Conservation (phyloP, 1,140 invertebrate species). For the Antheraea pernyi region DNA sequence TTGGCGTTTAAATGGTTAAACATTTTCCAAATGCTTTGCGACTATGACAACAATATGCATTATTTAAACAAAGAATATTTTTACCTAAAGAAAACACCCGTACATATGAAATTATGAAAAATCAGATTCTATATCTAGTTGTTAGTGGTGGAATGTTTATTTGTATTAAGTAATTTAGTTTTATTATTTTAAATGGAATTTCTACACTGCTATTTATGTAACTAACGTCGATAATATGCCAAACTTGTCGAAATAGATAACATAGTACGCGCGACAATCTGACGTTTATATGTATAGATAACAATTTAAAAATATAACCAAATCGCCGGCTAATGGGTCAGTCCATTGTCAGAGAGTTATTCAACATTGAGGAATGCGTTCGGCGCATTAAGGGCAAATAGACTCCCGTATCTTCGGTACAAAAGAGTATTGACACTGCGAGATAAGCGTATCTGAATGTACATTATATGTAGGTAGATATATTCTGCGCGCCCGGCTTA, state of each 20-base stretch:
- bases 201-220: constrained; percentile 19
- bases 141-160: no score
- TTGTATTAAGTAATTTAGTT: no score
- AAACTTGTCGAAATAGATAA: constrained; percentile 24
- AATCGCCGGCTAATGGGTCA: constrained; percentile 58
- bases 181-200: neutral
- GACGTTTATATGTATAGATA: constrained; percentile 35
- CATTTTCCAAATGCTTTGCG: neutral
- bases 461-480: constrained; percentile 63
- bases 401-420: constrained; percentile 69
- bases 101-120: neutral
- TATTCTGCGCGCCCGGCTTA: constrained; percentile 49
- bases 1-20: neutral
- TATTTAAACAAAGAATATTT: constrained; percentile 6
- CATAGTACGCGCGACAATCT: constrained; percentile 21
- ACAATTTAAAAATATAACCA: constrained; percentile 37
- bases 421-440: constrained; percentile 74
- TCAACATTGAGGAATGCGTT: constrained; percentile 62
- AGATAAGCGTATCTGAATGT: constrained; percentile 70
- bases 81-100: neutral
- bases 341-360: constrained; percentile 56
- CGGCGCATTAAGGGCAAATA: constrained; percentile 70
- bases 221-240: constrained; percentile 31
- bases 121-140: neutral
- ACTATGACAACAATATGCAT: neutral